Evolutionary conservation across 2,888 invertebrate genomes (phyloP).

Genomic region (Cenopis cana): DNA sequence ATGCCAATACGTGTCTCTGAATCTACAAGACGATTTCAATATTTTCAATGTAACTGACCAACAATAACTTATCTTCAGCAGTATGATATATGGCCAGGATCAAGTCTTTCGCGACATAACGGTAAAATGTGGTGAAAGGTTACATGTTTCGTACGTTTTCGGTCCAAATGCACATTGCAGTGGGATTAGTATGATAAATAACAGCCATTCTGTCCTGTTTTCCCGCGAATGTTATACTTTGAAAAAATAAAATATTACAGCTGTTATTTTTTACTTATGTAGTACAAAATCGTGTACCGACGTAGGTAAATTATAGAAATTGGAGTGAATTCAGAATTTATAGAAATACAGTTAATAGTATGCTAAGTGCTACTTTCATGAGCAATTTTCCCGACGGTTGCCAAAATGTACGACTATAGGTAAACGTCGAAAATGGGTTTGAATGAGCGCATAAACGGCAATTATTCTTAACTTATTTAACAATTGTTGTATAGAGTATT

Average conservation of each 20-base stretch:
- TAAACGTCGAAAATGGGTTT: no score
- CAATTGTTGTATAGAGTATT: no score
- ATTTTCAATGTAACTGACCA: no score
- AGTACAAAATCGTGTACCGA: no score
- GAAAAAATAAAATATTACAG: no score
- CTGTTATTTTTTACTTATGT: no score
- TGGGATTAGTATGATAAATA: background rate
- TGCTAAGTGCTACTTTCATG: background rate
- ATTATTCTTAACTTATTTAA: no score
- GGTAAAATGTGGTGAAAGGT: conserved; percentile 23
- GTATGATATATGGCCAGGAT: conserved; percentile 33
- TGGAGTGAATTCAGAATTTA: background rate
- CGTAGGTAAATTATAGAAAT: background rate
- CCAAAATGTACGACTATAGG: no score
- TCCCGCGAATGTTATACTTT: background rate
- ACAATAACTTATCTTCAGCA: conserved; percentile 29
- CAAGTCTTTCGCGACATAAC: conserved; percentile 17
- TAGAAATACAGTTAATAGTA: background rate
- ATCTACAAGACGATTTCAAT: background rate
- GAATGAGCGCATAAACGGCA: no score
- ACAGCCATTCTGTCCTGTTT: background rate
- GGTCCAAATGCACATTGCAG: background rate
- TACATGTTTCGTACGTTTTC: background rate
- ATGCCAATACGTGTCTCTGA: background rate
- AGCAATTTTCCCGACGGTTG: no score